Base-by-base conservation (phyloP, 2,113 vertebrate species). In the Rostratula benghalensis region DNA sequence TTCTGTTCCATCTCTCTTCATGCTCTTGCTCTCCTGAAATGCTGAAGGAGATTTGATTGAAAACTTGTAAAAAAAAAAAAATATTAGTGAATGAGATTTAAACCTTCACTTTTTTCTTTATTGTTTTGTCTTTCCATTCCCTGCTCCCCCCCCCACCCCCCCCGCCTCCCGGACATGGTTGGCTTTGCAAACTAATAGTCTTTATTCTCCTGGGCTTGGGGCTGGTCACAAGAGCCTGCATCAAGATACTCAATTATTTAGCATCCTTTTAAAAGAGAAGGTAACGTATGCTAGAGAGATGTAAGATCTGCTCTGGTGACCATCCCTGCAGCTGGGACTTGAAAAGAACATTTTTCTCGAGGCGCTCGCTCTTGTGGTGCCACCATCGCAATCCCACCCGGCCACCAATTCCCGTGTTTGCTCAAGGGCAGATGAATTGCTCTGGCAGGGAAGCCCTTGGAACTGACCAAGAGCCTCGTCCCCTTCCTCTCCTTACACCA, bases 171-270 rank as follows among this genome's bases (percentile, higher is more conserved):
- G n/a, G n/a, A n/a, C n/a, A 83, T 59, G 53, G 53, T 54, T 18
- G 15, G 24, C 43, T 94, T 93, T 95, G 83, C 87, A 94, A 80
- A 90, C 25, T 84, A 90, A 94, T 87, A 30, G 41, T 91, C 31
- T 80, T 89, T 87, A 83, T 83, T 93, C 94, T 95, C 92, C 69
- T 76, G 93, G 57, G 89, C 41, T 56, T 67, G n/a, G 28, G 45
- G 30, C 50, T 67, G 43, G 9, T 83, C 83, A 57, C 70, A 96
- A 50, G 21, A 78, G 50, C 69, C 61, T 75, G 63, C 28, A 53
- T 15, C 21, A 56, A 83, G 45, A 70, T 76, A 65, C 28, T 97
- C 0, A 96, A 97, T 97, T 96, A 97, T 97, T 97, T 85, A 96
- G 20, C 23, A 0, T 84, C 74, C 78, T 83, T 90, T 93, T 79